Base-by-base conservation (phyloP, 2,113 vertebrate genomes). In the Ginglymostoma cirratum region DNA sequence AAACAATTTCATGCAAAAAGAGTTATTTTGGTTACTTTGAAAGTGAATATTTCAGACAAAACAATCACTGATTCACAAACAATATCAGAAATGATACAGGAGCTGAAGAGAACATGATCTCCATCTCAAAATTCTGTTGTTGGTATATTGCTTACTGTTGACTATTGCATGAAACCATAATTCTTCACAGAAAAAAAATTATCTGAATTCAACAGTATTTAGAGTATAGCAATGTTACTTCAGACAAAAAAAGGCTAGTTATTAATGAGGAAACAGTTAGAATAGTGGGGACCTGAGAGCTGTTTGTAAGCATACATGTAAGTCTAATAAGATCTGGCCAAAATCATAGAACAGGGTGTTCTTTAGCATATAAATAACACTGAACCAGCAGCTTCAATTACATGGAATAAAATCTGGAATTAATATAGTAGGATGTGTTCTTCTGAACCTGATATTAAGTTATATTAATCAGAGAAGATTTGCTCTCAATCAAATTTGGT, bases 1-100 rank as follows among this genome's bases (percentile, higher is more conserved):
- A 94, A 94, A 45, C 93, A 94, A 94, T 94, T 70, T 94, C 93
- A 94, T 48, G 38, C 93, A 70, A 27, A 94, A 94, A 94, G 38
- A 94, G 34, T 48, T 69, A 23, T 70, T 94, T 94, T 69, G 38
- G 21, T 94, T 48, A 42, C 24, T 45, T 67, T 45, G 38, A 94
- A 94, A 69, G 19, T 23, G n/a, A 38, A 45, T 45, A 24, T 67
- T 94, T 45, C 8, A 27, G 66, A 94, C 67, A 69, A 21, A 92
- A 92, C 4, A 30, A n/a, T 61, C 45, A 24, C 14, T 42, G 67
- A 94, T 45, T 94, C 93, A 92, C 87, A 92, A 92, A 34, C 34
- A 45, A 21, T 70, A 42, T 27, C 66, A 23, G 93, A 65, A 27
- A 45, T 67, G 45, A 10, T 15, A 21, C 7, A 70, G n/a, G 3